Base-by-base conservation (phyloP, 1,140 invertebrate genomes). In the Papilio dardanus region DNA sequence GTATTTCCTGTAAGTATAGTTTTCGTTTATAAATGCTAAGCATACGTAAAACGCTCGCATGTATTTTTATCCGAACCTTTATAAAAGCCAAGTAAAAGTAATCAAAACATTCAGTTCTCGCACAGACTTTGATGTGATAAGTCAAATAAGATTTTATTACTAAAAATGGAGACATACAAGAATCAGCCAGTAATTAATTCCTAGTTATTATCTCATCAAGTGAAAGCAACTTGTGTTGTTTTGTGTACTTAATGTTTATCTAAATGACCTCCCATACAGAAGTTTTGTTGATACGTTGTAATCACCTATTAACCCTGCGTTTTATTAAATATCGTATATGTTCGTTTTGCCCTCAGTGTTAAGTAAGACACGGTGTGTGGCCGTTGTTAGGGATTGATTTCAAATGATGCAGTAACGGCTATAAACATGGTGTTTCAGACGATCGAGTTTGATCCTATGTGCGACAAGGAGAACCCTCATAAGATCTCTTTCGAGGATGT, bases 401-500 rank as follows among this genome's bases (percentile, higher is more conserved):
- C 31, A 21, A 40, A 66, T 66, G 33, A 35, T 68, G 62, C 66
- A 30, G 21, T 66, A 76, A 14, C 0, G 30, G 5, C 16, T 8
- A 74, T 73, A 73, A 86, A 74, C 69, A 93, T 93, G 92, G 90
- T 93, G 65, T 89, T 91, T 66, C 90, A 93, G 88, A 91, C 90
- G 54, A 80, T 92, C 19, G 88, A 93, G 46, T 88, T 86, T 28
- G 97, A 98, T 92, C 96, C 96, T 24, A 95, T 95, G 87, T 98
- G 97, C 89, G 95, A 98, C 84, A 96, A 97, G 33, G 94, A 96
- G 0, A 94, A 96, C 62, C 98, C 98, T 1, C 94, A 95, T 35
- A 94, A 92, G 77, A 95, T 99, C 21, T 94, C 95, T 4, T 99
- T 99, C 89, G 96, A 98, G 85, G 98, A 99, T 88, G 96, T 99